Base-by-base conservation (phyloP, 2,113 vertebrate genomes). In the Psephotus haematonotus region DNA sequence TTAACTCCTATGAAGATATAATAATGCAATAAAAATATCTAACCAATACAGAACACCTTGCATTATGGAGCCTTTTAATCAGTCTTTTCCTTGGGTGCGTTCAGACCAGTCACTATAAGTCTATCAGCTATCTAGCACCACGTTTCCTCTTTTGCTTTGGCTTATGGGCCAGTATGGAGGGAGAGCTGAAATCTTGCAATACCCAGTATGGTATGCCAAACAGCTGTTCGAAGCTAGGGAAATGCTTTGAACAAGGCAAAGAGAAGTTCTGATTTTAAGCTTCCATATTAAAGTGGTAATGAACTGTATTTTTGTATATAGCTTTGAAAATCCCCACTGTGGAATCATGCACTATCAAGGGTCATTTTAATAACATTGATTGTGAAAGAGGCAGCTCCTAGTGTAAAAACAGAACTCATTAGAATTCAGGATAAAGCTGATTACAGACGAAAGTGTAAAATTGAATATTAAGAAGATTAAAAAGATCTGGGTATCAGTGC, bases 401-500 rank as follows among this genome's bases (percentile, higher is more conserved):
- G 52, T 93, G 84, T 95, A 95, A 86, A 93, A 93, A 13, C 86
- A 96, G 92, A 93, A 92, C 86, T 95, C 93, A 93, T 98, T 97
- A 97, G 96, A 91, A 97, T 97, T 86, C 93, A 94, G 93, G 92
- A 94, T 95, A 89, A 96, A 97, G 95, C 96, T 97, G 97, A 97
- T 97, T 96, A 97, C 65, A 91, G 92, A 93, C 78, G 93, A 97
- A 94, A 82, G 86, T 1, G 57, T 93, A 95, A 90, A 95, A 97
- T 67, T 94, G 97, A 97, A 94, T 91, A 92, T 95, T 97, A 97
- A 98, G 98, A 88, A 97, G 98, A 98, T 97, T 94, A 97, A 87
- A 94, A 89, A 70, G 93, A 80, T 43, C 96, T 68, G 69, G 63
- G 37, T 90, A 93, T 87, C 67, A 77, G 85, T 93, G 80, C 37